Evolutionary conservation across 2,113 vertebrate species (phyloP).

Genomic region (Hyaena hyaena): DNA sequence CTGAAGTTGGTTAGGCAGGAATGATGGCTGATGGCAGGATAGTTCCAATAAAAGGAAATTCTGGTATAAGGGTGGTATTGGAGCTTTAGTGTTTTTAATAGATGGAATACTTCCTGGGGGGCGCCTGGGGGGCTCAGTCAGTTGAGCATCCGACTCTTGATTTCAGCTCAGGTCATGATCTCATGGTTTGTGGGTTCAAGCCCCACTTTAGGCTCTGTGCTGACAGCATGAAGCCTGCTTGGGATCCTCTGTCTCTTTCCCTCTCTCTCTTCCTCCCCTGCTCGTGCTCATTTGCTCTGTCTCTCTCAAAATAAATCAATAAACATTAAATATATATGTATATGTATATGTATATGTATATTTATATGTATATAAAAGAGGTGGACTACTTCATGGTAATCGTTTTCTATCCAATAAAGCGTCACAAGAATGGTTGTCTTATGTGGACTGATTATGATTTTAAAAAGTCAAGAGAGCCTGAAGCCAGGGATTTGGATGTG

Average conservation of each 20-base stretch:
- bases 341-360: too few relatives aligned
- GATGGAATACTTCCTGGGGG: neutral
- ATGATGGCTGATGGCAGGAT: neutral
- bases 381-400: neutral
- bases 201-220: too few relatives aligned
- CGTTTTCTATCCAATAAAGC: neutral
- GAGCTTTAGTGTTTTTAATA: neutral
- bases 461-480: constrained; percentile 3
- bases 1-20: neutral
- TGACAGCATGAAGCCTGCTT: too few relatives aligned
- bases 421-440: neutral
- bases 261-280: too few relatives aligned
- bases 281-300: too few relatives aligned
- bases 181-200: too few relatives aligned
- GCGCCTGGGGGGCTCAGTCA: too few relatives aligned
- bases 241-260: too few relatives aligned
- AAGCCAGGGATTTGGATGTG: neutral
- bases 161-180: too few relatives aligned
- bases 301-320: too few relatives aligned
- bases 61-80: neutral
- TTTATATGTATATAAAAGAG: neutral
- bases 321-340: too few relatives aligned
- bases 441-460: neutral
- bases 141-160: too few relatives aligned
- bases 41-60: neutral